These are phyloP conservation scores for Leptarthrus brevirostris DNA, from an alignment of 2,888 invertebrate genomes.

Conservation along the genomic window DNA sequence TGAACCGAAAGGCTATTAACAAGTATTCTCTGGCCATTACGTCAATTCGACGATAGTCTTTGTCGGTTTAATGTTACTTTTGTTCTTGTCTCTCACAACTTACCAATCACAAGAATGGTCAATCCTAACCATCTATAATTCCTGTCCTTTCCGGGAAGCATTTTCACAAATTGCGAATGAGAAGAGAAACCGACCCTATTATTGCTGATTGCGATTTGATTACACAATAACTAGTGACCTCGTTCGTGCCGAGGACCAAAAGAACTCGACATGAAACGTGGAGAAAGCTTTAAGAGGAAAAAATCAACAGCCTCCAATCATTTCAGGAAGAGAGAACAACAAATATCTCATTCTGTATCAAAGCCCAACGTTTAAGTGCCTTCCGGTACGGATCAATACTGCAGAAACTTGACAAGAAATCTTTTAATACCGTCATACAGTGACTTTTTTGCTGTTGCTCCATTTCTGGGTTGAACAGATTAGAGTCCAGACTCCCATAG, in stretches of 20 bases:
- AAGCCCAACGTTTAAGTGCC: slow-evolving; percentile 32
- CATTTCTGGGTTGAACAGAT: no score
- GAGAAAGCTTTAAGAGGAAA: slow-evolving; percentile 3
- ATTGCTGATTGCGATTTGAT: slow-evolving; percentile 53
- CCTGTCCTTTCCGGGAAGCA: slow-evolving; percentile 50
- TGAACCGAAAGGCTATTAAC: slow-evolving; percentile 17
- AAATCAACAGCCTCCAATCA: slow-evolving; percentile 34
- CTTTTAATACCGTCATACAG: slow-evolving; percentile 21
- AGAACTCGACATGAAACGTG: slow-evolving; percentile 13
- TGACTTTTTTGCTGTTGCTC: neutral
- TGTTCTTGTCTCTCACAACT: slow-evolving; percentile 12
- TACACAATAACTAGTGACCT: slow-evolving; percentile 52
- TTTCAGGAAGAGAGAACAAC: slow-evolving; percentile 24
- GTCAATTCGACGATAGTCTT: neutral
- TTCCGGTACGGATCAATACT: slow-evolving; percentile 41
- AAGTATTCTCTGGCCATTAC: slow-evolving; percentile 2
- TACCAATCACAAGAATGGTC: slow-evolving; percentile 27
- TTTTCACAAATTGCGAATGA: slow-evolving; percentile 50
- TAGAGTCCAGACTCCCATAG: no score
- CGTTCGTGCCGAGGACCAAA: slow-evolving; percentile 43
- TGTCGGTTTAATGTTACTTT: slow-evolving; percentile 11
- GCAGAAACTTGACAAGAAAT: slow-evolving; percentile 43
- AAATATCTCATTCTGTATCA: slow-evolving; percentile 40
- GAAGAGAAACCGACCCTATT: slow-evolving; percentile 49
- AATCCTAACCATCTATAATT: slow-evolving; percentile 41